phyloP scores from a whole-genome alignment of 2,113 vertebrate species.

The Hippocampus comes region DNA sequence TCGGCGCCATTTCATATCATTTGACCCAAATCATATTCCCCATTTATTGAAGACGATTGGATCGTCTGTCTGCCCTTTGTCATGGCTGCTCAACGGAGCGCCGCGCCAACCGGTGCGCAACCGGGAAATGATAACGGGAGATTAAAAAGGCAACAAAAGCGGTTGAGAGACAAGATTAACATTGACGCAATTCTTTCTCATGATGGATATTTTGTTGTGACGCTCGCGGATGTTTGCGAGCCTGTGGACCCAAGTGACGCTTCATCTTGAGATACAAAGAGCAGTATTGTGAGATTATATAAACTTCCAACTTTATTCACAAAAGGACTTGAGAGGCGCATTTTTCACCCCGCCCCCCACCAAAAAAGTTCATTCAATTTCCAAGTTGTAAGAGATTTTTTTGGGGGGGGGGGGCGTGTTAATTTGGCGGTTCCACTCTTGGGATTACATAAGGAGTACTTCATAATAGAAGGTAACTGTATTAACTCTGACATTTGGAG shows the following conservation, averaged over 20 bases:
- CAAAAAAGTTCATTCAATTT: too few relatives aligned
- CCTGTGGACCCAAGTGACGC: neutral
- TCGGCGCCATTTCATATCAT: conserved; percentile 1
- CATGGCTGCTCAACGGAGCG: neutral
- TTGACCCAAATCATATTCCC: conserved; percentile 2
- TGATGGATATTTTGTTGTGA: neutral
- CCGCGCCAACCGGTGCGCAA: neutral
- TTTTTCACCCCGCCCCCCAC: too few relatives aligned
- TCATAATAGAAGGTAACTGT: neutral
- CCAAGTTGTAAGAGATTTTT: too few relatives aligned
- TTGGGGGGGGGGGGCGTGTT: neutral
- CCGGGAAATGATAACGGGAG: neutral
- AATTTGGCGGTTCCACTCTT: neutral
- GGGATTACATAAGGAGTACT: neutral
- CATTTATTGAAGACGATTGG: neutral
- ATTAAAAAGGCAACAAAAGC: neutral
- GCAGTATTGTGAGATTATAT: neutral
- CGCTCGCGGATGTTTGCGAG: neutral
- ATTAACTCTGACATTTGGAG: neutral
- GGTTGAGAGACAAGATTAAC: neutral
- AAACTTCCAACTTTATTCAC: too few relatives aligned
- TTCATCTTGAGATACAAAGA: neutral
- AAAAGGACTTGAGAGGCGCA: too few relatives aligned
- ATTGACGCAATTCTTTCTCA: neutral
- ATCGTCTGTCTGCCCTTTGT: neutral